Percentiles rank a stretch among this genome's conserved stretches.
Conservation (phyloP, 2,797 vertebrate genomes). For the Molossus alvarezi region DNA sequence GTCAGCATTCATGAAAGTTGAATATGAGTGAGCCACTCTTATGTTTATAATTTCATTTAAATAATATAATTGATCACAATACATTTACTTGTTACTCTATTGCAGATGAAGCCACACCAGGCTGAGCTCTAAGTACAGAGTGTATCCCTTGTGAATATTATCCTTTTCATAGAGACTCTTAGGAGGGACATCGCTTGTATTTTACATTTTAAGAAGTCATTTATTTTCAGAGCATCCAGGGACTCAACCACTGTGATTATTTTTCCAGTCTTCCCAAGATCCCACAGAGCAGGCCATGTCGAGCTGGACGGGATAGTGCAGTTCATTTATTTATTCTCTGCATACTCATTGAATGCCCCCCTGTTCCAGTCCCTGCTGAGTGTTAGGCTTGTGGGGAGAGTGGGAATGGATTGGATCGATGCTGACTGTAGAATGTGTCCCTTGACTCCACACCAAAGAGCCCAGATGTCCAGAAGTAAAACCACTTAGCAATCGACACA, state of each 20-base stretch:
- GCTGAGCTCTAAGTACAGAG: constrained; percentile 81
- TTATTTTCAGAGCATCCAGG: constrained; percentile 72
- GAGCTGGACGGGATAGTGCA: not conserved
- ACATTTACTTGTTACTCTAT: constrained; percentile 82
- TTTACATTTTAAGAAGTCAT: constrained; percentile 74
- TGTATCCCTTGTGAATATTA: constrained; percentile 80
- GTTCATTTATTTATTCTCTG: not conserved
- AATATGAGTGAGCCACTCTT: constrained; percentile 73
- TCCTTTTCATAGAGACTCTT: constrained; percentile 76
- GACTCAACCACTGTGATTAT: constrained; percentile 25
- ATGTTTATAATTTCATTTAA: constrained; percentile 85
- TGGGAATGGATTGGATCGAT: not conserved
- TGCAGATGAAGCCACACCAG: constrained; percentile 76
- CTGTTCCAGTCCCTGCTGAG: not conserved
- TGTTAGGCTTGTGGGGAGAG: not conserved
- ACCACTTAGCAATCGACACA: not conserved
- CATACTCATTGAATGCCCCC: not conserved
- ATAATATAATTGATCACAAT: constrained; percentile 84
- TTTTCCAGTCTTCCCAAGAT: constrained; percentile 26
- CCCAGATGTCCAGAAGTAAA: constrained; percentile 37
- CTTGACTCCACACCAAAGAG: not conserved
- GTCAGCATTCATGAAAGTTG: constrained; percentile 72
- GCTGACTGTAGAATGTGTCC: not conserved
- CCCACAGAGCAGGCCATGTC: not conserved
- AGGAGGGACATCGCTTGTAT: constrained; percentile 74